phyloP scores from a whole-genome alignment of 2,797 vertebrate species.

The Oceanodroma leucorhoa region DNA sequence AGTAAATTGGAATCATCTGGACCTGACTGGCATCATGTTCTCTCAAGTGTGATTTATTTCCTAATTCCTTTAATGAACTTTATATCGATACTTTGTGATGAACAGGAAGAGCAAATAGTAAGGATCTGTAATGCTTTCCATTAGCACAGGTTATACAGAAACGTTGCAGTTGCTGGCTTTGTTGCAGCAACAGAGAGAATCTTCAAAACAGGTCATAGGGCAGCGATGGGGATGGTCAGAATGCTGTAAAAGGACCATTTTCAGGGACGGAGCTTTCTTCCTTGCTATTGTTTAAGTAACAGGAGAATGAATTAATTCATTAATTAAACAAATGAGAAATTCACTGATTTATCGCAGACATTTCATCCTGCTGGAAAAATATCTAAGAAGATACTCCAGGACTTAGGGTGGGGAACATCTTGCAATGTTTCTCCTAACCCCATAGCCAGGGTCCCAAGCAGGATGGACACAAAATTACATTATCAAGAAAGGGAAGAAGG shows the following conservation, averaged over 20 bases:
- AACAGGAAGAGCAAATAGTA: neutral
- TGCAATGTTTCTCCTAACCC: neutral
- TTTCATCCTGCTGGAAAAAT: neutral
- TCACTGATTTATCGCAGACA: accelerated
- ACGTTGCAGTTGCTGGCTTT: neutral
- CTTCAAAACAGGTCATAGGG: neutral
- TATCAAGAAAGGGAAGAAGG: neutral
- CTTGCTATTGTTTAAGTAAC: neutral
- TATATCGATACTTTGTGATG: neutral
- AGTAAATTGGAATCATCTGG: conserved; percentile 54
- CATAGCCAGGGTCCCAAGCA: neutral
- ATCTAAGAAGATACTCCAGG: neutral
- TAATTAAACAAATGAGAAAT: too few species aligned
- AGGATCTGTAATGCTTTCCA: neutral
- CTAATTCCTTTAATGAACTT: conserved; percentile 23
- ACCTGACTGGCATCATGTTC: neutral
- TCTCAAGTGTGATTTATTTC: neutral
- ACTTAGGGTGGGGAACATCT: neutral
- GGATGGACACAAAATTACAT: neutral
- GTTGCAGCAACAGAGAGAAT: neutral
- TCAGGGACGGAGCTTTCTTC: neutral
- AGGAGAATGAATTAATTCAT: neutral
- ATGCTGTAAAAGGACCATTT: neutral
- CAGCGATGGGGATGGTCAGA: neutral
- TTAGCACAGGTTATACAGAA: neutral